Evolutionary conservation across 2,888 invertebrate genomes (phyloP), one percentile per base, ranked within the genome.

Genomic region (Protonemura montana): DNA sequence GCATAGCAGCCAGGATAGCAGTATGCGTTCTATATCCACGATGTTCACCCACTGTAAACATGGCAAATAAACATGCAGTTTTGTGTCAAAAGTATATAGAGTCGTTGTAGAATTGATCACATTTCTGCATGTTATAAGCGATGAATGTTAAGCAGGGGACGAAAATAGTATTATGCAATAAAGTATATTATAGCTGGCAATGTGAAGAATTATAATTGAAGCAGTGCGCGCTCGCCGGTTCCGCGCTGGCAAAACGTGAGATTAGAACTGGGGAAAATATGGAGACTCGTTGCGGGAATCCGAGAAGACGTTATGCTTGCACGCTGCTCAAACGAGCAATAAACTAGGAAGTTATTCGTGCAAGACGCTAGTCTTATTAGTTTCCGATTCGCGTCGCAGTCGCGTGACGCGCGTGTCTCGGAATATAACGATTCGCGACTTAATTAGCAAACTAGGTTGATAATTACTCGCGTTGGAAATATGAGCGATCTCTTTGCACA

Each of bases 301-400:
- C 59, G 59, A 10, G 59, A 59, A 59, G 59, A 21, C 59, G 59
- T 59, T n/a, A n/a, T n/a, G n/a, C n/a, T 59, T 59, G 13, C 59
- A 59, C 7, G 59, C 13, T 59, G 59, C 59, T 59, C 59, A 59
- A 59, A 59, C 59, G 59, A 59, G 59, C 59, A 59, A 59, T 59
- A 59, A 59, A 59, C 59, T 59, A 59, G 59, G 59, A 13, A 59
- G 59, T 59, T 59, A 59, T 59, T 59, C 59, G 59, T 21, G 59
- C 13, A 21, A 10, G 35, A 59, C 13, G 59, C 59, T 59, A 59
- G 16, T 35, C 35, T 59, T 59, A 59, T 59, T 59, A 59, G 59
- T 59, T 59, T 59, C 59, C 59, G 59, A 59, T 59, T 59, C 59
- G 59, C 59, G 59, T 59, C 59, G 59, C 59, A 59, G 59, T 10